Evolutionary conservation across 2,888 invertebrate species (phyloP).

Genomic region (Stomorhina lunata): DNA sequence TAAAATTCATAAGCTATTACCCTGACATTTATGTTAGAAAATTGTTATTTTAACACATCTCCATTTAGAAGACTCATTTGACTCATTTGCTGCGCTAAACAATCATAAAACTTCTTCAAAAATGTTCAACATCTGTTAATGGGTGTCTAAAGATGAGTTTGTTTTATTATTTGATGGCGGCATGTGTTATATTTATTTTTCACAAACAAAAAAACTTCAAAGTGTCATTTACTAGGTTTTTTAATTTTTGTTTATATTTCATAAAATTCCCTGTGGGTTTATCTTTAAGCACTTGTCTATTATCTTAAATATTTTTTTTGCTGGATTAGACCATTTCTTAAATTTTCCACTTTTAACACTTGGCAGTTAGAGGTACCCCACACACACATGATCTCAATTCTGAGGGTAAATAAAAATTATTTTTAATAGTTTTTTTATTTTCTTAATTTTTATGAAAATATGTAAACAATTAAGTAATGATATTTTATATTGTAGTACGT

Average conservation of each 20-base stretch:
- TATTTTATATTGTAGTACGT: not conserved
- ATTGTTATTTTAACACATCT: conserved; percentile 57
- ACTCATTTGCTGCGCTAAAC: conserved; percentile 7
- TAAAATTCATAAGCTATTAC: conserved; percentile 16
- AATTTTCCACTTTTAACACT: conserved; percentile 20
- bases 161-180: not conserved
- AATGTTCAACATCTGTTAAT: conserved; percentile 45
- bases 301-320: conserved; percentile 20
- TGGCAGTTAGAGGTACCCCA: not conserved
- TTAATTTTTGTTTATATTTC: conserved; percentile 13
- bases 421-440: not conserved
- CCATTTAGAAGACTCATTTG: not conserved
- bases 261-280: conserved; percentile 43
- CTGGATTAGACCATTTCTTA: not conserved
- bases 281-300: conserved; percentile 39
- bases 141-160: not conserved
- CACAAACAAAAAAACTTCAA: no score
- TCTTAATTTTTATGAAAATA: not conserved
- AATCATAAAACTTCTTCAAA: conserved; percentile 30
- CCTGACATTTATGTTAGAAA: conserved; percentile 50
- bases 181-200: conserved; percentile 8
- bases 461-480: conserved; percentile 18
- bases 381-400: not conserved
- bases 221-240: conserved; percentile 28
- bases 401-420: not conserved